These are phyloP conservation scores for Chaetops frenatus DNA, from an alignment of 2,113 vertebrate genomes.

Conservation along the genomic window DNA sequence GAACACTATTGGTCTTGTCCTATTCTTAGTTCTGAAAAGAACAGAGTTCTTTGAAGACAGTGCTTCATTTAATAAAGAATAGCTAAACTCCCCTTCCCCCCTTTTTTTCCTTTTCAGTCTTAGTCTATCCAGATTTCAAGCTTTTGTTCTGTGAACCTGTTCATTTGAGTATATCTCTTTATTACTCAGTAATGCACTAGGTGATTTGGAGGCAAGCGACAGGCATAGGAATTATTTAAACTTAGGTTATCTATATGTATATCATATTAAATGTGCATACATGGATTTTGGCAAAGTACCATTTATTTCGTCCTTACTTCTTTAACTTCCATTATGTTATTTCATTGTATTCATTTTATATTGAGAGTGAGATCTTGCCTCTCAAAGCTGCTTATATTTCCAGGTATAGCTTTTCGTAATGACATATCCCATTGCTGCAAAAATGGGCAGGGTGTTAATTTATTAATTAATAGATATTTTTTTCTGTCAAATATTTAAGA, in stretches of 20 bases:
- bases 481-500: background rate
- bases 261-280: background rate
- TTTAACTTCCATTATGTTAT: background rate
- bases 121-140: background rate
- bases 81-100: accelerated
- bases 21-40: background rate
- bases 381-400: background rate
- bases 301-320: background rate
- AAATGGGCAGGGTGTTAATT: background rate
- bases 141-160: background rate
- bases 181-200: background rate
- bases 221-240: background rate
- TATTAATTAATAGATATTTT: background rate
- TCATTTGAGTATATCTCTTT: background rate
- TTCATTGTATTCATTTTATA: background rate
- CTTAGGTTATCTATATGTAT: background rate
- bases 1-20: background rate
- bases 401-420: background rate
- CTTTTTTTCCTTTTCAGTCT: background rate
- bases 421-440: background rate
- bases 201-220: background rate
- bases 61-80: background rate
- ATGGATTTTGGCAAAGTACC: background rate
- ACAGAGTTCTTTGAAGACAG: background rate
- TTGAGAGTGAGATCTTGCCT: background rate